These are phyloP conservation scores for Drosophila miranda DNA, from an alignment of 1,140 invertebrate species.

Conservation along the genomic window DNA sequence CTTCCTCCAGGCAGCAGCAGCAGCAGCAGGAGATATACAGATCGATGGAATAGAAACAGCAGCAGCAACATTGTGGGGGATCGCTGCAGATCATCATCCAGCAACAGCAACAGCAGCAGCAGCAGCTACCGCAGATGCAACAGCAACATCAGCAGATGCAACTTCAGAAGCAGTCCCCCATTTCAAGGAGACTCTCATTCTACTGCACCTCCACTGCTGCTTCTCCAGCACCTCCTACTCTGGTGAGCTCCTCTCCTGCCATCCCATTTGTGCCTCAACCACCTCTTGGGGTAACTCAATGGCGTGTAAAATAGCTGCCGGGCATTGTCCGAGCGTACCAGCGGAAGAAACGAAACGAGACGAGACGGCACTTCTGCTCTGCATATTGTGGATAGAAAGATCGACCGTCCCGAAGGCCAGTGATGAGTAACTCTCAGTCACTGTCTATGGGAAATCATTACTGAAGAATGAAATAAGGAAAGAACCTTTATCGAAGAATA, in stretches of 20 bases:
- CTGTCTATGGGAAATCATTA: background rate
- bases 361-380: slow-evolving; percentile 36
- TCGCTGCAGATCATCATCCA: slow-evolving; percentile 19
- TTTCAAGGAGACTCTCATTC: slow-evolving; percentile 6
- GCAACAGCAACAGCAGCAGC: no score
- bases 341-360: slow-evolving; percentile 36
- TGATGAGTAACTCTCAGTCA: slow-evolving; percentile 39
- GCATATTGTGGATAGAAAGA: no score
- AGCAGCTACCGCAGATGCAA: slow-evolving; percentile 8
- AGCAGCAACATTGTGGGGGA: slow-evolving; percentile 28
- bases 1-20: no score
- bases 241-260: background rate
- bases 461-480: background rate
- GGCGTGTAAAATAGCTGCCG: slow-evolving; percentile 78
- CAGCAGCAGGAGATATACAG: slow-evolving; percentile 20
- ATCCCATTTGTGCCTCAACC: background rate
- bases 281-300: slow-evolving; percentile 68
- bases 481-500: no score
- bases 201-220: no score
- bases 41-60: slow-evolving; percentile 32
- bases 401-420: slow-evolving; percentile 10
- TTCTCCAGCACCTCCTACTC: slow-evolving; percentile 3
- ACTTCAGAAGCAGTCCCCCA: slow-evolving; percentile 4
- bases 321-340: slow-evolving; percentile 37
- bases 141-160: slow-evolving; percentile 16